Base-by-base conservation (phyloP, 2,797 vertebrate species). In the Mergus octosetaceus region DNA sequence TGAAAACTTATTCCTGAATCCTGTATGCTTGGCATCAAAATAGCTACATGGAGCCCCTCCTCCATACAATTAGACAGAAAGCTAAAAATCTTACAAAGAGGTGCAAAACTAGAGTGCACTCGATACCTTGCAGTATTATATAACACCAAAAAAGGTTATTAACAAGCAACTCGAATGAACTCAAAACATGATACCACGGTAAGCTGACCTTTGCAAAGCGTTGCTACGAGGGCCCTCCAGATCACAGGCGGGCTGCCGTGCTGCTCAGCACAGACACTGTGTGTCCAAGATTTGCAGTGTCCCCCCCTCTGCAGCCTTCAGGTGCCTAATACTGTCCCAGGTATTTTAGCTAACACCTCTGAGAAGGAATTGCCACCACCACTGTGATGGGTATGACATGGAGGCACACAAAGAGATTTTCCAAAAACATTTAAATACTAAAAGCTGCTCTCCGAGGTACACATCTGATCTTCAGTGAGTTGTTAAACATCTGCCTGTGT, bases 101-200 rank as follows among this genome's bases (percentile, higher is more conserved):
- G 71, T 86, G 83, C 76, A 87, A 78, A 95, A 78, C 51, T 62
- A 41, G 32, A 94, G 80, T 4, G 11, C 21, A 66, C 27, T 25
- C 30, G 76, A 87, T 81, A 93, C 66, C 79, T 88, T 53, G 4
- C 19, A 1, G 25, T 81, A 73, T 95, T 91, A 91, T 8, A 41
- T 86, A 96, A 95, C 9, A 3, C 41, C 75, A 61, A 75, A 64
- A 91, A 85, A 78, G 79, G 66, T 91, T 96, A 93, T 90, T 95
- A 94, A 88, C 93, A 62, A 84, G 87, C 82, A 94, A 95, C 94
- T 76, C 85, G 30, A 53, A 75, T 78, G 87, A 94, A 94, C 93
- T 86, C 83, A 88, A 69, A 94, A 94, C 66, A 88, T 75, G 93
- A 95, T 57, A 96, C 91, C 58, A 19, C 0, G 6, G 91, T 90